phyloP scores from a whole-genome alignment of 2,113 vertebrate genomes.

The Sorex araneus region DNA sequence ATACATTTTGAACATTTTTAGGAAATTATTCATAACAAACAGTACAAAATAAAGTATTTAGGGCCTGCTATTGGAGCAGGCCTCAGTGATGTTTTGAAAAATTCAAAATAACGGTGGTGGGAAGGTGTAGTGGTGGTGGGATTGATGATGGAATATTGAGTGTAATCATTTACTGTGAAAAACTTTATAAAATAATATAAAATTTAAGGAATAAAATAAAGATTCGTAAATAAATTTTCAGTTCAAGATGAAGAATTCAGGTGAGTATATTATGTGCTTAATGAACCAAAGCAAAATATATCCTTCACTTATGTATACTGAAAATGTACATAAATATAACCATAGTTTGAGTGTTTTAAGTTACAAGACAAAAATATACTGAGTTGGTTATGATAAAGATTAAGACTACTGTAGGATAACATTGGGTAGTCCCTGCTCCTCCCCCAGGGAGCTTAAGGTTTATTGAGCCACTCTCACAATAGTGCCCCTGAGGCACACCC shows the following conservation, averaged over 20 bases:
- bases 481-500: no score
- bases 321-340: background rate
- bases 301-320: background rate
- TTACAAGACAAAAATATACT: background rate
- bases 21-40: background rate
- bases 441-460: no score
- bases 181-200: no score
- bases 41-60: background rate
- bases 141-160: no score
- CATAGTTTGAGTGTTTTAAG: constrained; percentile 15
- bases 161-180: no score
- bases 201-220: no score
- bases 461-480: no score
- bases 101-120: no score
- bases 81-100: no score
- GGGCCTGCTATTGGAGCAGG: no score
- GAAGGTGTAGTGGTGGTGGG: no score
- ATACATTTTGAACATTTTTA: background rate
- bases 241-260: background rate
- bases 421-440: no score
- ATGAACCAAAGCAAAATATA: background rate
- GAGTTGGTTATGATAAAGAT: background rate
- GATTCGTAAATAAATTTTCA: background rate
- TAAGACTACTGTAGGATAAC: background rate
- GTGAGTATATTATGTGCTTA: background rate